Conservation (phyloP, 2,888 invertebrate genomes). For the Cyrtodaria siliqua region DNA sequence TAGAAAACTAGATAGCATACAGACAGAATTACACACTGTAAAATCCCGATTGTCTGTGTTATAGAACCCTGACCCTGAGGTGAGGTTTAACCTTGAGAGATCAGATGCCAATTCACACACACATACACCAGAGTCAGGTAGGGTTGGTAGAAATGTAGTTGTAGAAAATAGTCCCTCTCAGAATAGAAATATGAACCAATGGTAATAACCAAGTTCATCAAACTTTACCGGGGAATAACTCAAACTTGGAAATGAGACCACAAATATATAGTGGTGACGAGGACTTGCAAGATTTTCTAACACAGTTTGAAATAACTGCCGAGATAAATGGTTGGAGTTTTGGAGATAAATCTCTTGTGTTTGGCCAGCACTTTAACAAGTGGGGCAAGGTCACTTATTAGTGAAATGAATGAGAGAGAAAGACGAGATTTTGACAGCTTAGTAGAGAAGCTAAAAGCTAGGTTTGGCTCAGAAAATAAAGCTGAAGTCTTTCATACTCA, state of each 20-base stretch:
- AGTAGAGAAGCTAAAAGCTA: slow-evolving; percentile 27
- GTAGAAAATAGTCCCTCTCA: no score
- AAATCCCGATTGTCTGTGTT: slow-evolving; percentile 7
- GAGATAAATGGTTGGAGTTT: slow-evolving; percentile 86
- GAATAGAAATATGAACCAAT: no score
- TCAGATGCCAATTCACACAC: no score
- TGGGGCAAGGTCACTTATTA: slow-evolving; percentile 35
- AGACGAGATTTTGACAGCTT: slow-evolving; percentile 37
- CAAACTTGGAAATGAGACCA: slow-evolving; percentile 42
- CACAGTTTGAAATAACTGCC: slow-evolving; percentile 55
- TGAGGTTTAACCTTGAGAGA: slow-evolving; percentile 4
- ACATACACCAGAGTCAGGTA: no score
- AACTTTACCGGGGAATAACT: neutral
- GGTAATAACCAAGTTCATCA: no score
- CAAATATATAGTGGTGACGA: slow-evolving; percentile 47
- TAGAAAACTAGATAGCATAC: neutral
- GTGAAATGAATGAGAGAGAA: slow-evolving; percentile 29
- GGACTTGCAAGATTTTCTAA: slow-evolving; percentile 54
- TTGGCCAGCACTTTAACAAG: slow-evolving; percentile 53
- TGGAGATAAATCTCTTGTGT: slow-evolving; percentile 39
- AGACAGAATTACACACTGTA: slow-evolving; percentile 6
- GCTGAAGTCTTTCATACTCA: slow-evolving; percentile 51
- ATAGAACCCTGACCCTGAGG: slow-evolving; percentile 12
- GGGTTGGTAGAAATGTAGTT: no score
- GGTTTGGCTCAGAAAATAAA: slow-evolving; percentile 45